Percentiles rank a stretch among this genome's conserved stretches.
Evolutionary conservation across 92 coral and sea anemone genomes (phyloP).

Genomic region (Porites lobata): DNA sequence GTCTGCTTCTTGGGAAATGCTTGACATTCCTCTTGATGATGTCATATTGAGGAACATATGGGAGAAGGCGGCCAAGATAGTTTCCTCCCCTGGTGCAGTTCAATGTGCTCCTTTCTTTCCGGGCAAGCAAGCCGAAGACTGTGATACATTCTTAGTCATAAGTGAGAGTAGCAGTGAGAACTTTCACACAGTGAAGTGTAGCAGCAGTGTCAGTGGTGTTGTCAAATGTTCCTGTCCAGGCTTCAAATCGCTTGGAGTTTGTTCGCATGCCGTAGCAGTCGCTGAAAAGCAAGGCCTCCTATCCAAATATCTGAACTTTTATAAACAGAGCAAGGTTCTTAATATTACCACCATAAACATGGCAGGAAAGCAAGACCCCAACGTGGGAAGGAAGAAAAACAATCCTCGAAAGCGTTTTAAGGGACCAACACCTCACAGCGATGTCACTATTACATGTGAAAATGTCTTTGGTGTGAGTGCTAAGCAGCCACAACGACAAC

Average conservation of each 20-base stretch:
- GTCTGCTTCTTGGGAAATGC: conserved; percentile 61
- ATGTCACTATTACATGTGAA: no score
- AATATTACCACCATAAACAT: no score
- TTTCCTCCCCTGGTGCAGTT: conserved; percentile 45
- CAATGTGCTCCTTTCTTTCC: conserved; percentile 59
- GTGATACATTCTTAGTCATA: conserved; percentile 51
- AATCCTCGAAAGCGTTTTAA: no score
- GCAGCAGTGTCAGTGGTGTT: conserved; percentile 27
- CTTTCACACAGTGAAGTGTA: conserved; percentile 63
- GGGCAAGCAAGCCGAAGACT: conserved; percentile 31
- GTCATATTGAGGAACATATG: conserved; percentile 54
- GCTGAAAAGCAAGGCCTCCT: conserved; percentile 57
- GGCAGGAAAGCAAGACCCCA: no score
- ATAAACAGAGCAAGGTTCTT: conserved; percentile 15
- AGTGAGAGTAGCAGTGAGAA: conserved; percentile 57
- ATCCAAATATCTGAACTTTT: conserved; percentile 39
- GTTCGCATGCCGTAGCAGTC: conserved; percentile 74
- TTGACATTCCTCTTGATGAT: conserved; percentile 63
- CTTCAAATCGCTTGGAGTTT: conserved; percentile 58
- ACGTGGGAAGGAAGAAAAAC: no score
- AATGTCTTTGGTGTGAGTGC: no score
- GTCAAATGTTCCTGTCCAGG: conserved; percentile 72
- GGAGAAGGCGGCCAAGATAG: conserved; percentile 57
- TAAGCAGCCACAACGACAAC: no score
- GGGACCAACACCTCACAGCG: no score